Percentiles rank a stretch among this genome's conserved stretches.
Conservation (phyloP, 2,797 vertebrate genomes). For the Limosa lapponica region DNA sequence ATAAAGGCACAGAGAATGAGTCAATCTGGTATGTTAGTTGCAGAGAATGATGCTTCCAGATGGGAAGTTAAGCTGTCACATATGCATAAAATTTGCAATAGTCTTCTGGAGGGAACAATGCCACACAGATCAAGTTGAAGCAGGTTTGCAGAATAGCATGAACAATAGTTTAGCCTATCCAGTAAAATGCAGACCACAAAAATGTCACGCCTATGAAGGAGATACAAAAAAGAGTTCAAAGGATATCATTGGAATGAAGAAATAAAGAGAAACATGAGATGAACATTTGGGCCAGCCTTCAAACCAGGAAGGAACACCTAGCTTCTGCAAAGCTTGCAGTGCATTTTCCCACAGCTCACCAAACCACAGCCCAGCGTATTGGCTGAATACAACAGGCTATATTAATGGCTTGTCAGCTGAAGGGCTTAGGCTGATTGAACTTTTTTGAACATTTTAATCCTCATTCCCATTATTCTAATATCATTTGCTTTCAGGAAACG, state of each 20-base stretch:
- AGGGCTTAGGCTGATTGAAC: neutral
- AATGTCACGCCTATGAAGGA: neutral
- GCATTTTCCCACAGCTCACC: conserved; percentile 15
- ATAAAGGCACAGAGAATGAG: neutral
- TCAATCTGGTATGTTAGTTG: neutral
- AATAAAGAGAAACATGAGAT: neutral
- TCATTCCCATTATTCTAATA: neutral
- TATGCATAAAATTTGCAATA: neutral
- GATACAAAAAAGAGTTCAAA: neutral
- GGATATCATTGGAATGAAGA: neutral
- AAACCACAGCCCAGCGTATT: neutral
- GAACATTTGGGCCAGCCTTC: neutral
- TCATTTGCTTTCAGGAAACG: neutral
- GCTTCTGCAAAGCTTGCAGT: neutral
- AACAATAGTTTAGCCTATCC: neutral
- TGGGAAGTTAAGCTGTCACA: neutral
- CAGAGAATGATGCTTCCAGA: neutral
- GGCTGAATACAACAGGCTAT: neutral
- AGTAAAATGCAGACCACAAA: neutral
- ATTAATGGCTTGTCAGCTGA: neutral
- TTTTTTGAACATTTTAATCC: conserved; percentile 25
- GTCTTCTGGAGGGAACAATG: neutral
- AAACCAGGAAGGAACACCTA: neutral
- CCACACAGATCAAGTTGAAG: neutral
- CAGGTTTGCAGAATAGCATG: neutral